A percentile compares a stretch with the other conserved stretches of the same genome.
Conservation (phyloP, 1,140 invertebrate genomes). For the Riptortus pedestris region DNA sequence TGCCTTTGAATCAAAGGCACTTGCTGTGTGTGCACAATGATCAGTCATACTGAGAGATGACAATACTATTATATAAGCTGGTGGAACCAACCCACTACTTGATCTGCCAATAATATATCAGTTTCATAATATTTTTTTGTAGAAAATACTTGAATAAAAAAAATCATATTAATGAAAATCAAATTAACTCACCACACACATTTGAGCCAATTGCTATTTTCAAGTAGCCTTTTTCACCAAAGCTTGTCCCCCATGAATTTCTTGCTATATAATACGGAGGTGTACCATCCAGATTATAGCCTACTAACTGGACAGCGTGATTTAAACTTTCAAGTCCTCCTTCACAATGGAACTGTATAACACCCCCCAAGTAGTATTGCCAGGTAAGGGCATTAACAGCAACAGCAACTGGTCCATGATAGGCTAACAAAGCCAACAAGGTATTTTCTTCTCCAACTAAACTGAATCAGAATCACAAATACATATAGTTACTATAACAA, state of each 20-base stretch:
- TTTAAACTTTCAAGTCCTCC: constrained; percentile 52
- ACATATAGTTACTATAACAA: no score
- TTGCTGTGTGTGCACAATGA: no score
- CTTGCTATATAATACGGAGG: constrained; percentile 74
- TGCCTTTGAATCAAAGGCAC: no score
- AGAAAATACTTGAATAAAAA: neutral
- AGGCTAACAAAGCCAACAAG: constrained; percentile 51
- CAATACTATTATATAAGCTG: no score
- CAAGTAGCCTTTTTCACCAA: constrained; percentile 66
- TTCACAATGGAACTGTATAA: constrained; percentile 73
- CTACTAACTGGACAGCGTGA: constrained; percentile 77
- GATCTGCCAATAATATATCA: neutral
- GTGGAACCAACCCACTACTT: no score
- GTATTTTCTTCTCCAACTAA: constrained; percentile 53
- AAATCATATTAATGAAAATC: neutral
- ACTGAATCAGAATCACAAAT: constrained; percentile 45
- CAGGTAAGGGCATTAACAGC: constrained; percentile 75
- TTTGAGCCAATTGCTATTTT: constrained; percentile 67
- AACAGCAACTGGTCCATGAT: constrained; percentile 62
- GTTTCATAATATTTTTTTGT: neutral
- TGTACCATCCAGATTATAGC: constrained; percentile 60
- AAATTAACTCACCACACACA: constrained; percentile 52
- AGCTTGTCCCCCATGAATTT: constrained; percentile 74
- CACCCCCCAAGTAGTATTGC: constrained; percentile 78
- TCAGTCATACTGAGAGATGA: no score